phyloP scores from a whole-genome alignment of 2,797 vertebrate species.

The Danio choprae region DNA sequence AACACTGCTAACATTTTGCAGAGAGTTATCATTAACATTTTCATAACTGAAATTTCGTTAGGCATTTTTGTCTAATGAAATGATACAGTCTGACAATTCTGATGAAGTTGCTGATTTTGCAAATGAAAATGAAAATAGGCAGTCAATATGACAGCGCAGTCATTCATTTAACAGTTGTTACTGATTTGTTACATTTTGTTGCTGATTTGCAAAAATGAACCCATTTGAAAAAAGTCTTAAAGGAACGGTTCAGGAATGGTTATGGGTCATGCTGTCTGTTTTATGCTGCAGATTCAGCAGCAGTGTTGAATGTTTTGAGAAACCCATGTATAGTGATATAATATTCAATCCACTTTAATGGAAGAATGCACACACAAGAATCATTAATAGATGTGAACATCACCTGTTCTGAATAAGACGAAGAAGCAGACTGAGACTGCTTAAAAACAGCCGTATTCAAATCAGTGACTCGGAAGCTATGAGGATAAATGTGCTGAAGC shows the following conservation, averaged over 20 bases:
- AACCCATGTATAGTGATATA: not conserved
- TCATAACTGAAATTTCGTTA: too few relatives aligned
- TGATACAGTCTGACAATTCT: too few relatives aligned
- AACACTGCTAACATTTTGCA: not conserved
- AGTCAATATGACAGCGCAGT: not conserved
- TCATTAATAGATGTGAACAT: not conserved
- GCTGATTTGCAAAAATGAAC: not conserved
- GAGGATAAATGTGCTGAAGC: conserved; percentile 17
- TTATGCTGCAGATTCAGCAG: not conserved
- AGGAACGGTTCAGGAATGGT: too few relatives aligned
- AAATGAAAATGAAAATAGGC: too few relatives aligned
- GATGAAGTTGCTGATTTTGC: too few relatives aligned
- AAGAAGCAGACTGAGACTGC: not conserved
- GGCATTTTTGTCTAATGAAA: too few relatives aligned
- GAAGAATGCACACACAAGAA: too few relatives aligned
- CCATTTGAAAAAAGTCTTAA: not conserved
- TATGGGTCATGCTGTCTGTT: not conserved
- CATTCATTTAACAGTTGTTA: not conserved
- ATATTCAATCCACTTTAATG: not conserved
- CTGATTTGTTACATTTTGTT: not conserved
- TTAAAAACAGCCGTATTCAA: not conserved
- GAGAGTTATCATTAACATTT: not conserved
- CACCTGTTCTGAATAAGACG: not conserved
- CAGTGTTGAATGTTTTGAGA: not conserved
- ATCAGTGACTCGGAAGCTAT: not conserved